Conservation (phyloP, 2,797 vertebrate species). For the Acridotheres tristis region DNA sequence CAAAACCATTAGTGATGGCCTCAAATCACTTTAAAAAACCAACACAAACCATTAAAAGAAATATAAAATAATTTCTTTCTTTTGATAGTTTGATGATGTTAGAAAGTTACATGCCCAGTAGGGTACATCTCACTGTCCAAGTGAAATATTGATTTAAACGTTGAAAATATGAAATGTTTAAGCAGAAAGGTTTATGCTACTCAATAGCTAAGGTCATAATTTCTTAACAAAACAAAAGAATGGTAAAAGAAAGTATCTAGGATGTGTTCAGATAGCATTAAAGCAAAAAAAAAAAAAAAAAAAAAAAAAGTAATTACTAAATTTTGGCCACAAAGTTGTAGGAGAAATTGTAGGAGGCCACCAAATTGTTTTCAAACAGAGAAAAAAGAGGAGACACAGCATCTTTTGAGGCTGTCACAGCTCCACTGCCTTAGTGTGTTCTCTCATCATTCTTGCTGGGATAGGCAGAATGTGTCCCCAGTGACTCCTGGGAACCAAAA, state of each 20-base stretch:
- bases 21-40: not conserved
- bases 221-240: not conserved
- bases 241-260: not conserved
- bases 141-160: conserved; percentile 6
- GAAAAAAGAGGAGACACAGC: not conserved
- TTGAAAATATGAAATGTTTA: not conserved
- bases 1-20: not conserved
- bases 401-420: not conserved
- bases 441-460: not conserved
- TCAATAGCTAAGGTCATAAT: conserved; percentile 6
- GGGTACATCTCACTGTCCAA: not conserved
- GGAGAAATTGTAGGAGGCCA: not conserved
- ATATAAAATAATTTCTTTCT: not conserved
- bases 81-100: not conserved
- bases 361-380: not conserved
- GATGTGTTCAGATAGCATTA: not conserved
- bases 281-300: not conserved
- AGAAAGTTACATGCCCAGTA: not conserved
- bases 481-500: not conserved
- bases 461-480: not conserved
- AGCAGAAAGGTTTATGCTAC: not conserved
- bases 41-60: not conserved
- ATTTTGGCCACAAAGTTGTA: not conserved
- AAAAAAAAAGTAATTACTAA: not conserved
- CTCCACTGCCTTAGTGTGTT: rapidly evolving